Base-by-base conservation (phyloP, 2,797 vertebrate species). In the Arrhamphus sclerolepis region DNA sequence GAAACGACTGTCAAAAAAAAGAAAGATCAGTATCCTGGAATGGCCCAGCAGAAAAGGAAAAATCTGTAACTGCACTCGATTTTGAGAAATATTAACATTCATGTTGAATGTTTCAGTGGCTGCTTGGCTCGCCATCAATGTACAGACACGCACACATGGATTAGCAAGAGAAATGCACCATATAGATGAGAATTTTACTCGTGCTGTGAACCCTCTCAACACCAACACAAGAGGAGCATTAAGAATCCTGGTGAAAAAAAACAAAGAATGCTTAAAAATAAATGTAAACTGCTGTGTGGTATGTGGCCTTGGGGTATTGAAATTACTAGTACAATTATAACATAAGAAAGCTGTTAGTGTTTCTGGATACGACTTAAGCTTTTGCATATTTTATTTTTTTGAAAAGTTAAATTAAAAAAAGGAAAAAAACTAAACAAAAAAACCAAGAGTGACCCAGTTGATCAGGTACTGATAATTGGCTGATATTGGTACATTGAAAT, bases 11-110 rank as follows among this genome's bases (percentile, higher is more conserved):
- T 74, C 53, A n/a, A n/a, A 58, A 19, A 24, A 62, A 58, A 39
- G 24, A 47, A 11, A 56, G 56, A 71, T 73, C 48, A 7, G 61
- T 58, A 55, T 69, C 73, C 75, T 44, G 44, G 29, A 69, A 46
- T 4, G 43, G 48, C 62, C 56, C 51, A 16, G 59, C 38, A 43
- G n/a, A 43, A 16, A 43, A 56, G 11, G 34, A 29, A 48, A 44
- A 62, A 68, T 26, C 43, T 20, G 21, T n/a, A 17, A 41, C 18
- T 31, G 47, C 29, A 21, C 8, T 1, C 19, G 7, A 7, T 34
- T 46, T 26, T 2, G 1, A 42, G 17, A 31, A 65, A 41, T 41
- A 54, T 46, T 28, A 18, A 58, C 39, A 14, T 34, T 20, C 8
- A 1, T 44, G 47, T 14, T 34, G 34, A 26, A 22, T 44, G 46